Conservation (phyloP, 2,888 invertebrate genomes). For the Strigamia crassipes region DNA sequence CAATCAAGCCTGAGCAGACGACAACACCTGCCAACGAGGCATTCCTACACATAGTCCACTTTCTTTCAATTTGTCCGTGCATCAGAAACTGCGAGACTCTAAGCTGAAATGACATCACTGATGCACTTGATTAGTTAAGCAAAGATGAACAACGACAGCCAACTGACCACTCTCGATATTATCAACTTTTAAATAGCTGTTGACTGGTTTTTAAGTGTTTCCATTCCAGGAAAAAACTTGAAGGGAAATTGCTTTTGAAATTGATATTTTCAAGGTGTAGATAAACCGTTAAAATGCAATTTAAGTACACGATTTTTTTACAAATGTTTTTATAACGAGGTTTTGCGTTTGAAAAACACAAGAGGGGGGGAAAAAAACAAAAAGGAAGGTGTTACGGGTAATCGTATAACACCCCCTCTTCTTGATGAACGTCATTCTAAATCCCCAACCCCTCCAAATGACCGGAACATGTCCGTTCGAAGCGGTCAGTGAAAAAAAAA, state of each 20-base stretch:
- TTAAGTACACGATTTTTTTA: neutral
- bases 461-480: neutral
- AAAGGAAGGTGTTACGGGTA: neutral
- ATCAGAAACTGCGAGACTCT: neutral
- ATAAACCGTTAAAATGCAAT: neutral
- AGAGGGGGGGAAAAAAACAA: neutral
- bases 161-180: constrained; percentile 20
- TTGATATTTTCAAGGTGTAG: neutral
- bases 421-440: neutral
- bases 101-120: neutral
- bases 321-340: neutral
- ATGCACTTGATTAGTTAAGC: neutral
- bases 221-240: neutral
- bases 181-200: neutral
- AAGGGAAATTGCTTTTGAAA: neutral
- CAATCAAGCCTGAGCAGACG: neutral
- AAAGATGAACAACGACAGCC: neutral
- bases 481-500: constrained; percentile 30
- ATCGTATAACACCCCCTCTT: neutral
- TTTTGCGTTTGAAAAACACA: neutral
- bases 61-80: constrained; percentile 12
- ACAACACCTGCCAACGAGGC: constrained; percentile 22
- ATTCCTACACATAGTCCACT: neutral
- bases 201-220: neutral
- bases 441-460: neutral